These are phyloP conservation scores for Micrastur ruficollis DNA, from an alignment of 2,797 vertebrate species.

Conservation along the genomic window DNA sequence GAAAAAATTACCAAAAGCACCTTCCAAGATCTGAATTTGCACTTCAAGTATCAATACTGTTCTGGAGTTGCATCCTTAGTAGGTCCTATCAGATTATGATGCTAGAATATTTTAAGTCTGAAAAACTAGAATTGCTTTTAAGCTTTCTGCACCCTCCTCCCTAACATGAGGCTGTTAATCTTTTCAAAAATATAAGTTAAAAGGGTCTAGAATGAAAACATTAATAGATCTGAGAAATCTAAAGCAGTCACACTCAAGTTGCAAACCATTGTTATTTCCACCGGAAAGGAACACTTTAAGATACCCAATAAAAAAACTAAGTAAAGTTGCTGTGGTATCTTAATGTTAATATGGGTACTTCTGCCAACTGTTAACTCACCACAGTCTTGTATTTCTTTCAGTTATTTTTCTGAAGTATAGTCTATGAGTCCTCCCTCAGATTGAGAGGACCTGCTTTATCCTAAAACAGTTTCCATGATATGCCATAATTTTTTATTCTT, in stretches of 20 bases:
- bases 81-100: neutral
- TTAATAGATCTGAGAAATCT: neutral
- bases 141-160: neutral
- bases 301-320: neutral
- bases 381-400: neutral
- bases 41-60: neutral
- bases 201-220: neutral
- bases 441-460: neutral
- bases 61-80: neutral
- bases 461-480: neutral
- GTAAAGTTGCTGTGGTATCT: neutral
- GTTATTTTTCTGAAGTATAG: neutral
- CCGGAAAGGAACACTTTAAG: neutral
- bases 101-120: neutral
- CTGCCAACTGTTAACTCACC: neutral
- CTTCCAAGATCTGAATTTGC: neutral
- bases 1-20: neutral
- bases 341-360: neutral
- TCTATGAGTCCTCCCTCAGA: neutral
- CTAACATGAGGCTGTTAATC: neutral
- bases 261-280: neutral
- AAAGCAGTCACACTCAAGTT: neutral
- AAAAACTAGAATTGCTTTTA: neutral
- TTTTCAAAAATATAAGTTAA: neutral
- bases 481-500: neutral